Conservation (phyloP, 2,113 vertebrate genomes). For the Cepphus grylle region DNA sequence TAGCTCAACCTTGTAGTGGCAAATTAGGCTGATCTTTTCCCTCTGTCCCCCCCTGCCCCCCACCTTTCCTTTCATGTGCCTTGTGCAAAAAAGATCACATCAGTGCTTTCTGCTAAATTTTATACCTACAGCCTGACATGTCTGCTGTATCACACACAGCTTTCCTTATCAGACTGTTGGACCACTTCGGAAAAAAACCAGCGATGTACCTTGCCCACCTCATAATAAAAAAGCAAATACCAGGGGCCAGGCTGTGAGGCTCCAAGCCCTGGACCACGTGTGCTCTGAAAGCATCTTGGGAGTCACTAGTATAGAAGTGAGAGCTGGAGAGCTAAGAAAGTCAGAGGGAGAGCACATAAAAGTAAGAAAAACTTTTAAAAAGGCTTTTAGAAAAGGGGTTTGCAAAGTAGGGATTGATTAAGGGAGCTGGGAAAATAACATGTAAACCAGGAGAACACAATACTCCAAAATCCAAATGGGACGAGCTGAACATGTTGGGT, state of each 20-base stretch:
- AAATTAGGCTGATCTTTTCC: conserved; percentile 58
- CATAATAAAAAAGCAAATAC: neutral
- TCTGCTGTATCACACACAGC: conserved; percentile 24
- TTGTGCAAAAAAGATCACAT: conserved; percentile 14
- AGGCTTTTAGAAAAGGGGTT: neutral
- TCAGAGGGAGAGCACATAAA: neutral
- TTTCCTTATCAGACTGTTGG: neutral
- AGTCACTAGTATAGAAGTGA: neutral
- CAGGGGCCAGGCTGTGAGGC: neutral
- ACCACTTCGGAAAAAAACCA: neutral
- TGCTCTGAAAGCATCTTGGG: neutral
- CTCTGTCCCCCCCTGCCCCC: accelerated
- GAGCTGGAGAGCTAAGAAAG: neutral
- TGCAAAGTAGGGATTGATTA: neutral
- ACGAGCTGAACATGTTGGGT: neutral
- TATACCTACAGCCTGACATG: conserved; percentile 22
- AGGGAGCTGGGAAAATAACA: neutral
- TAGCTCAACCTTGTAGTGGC: neutral
- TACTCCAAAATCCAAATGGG: neutral
- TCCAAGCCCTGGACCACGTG: accelerated
- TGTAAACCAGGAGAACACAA: neutral
- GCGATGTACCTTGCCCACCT: neutral
- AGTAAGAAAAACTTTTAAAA: neutral
- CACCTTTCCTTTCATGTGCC: neutral
- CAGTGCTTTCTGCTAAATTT: conserved; percentile 21